Evolutionary conservation across 2,113 vertebrate genomes (phyloP), one percentile per base, ranked within the genome.

Genomic region (Psittacara wagleri): DNA sequence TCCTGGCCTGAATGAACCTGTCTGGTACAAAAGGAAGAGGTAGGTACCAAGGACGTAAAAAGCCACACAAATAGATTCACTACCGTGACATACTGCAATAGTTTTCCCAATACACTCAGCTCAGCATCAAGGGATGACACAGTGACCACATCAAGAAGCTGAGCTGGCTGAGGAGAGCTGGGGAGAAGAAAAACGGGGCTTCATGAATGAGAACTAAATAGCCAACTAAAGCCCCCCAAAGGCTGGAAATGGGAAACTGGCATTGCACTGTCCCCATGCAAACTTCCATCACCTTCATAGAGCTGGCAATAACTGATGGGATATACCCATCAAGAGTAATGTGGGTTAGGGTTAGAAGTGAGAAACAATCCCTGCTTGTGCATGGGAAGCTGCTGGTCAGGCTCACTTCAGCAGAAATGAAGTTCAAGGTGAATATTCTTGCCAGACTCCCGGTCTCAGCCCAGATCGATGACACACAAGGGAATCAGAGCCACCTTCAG

Each of bases 101-200:
- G 28, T 49, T 39, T 43, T 64, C 27, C 23, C 5, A 5, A 37
- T 0, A 73, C 28, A 41, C 10, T 63, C 61, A 43, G 46, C 15
- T 57, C 44, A 48, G 29, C 57, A 57, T 9, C 25, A 46, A 3
- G 0, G 48, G 24, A 69, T 27, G 48, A 52, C 17, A 54, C 0
- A 3, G 57, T 20, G 43, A 77, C 33, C 2, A 3, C 12, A 33
- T 6, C 1, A 0, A 9, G 16, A 52, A n/a, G 17, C 27, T 0
- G 0, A 82, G 41, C 16, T 62, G 52, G 24, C 28, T 2, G 0
- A 76, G 41, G 31, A 37, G 11, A 64, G n/a, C 16, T 62, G 28
- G 13, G 15, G 49, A 79, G 39, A 51, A 74, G 11, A 24, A 83
- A 83, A 90, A 27, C 0, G 3, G 25, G 57, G 27, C 46, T 72